phyloP scores from a whole-genome alignment of 1,140 invertebrate species.

The Drosophila melanica region DNA sequence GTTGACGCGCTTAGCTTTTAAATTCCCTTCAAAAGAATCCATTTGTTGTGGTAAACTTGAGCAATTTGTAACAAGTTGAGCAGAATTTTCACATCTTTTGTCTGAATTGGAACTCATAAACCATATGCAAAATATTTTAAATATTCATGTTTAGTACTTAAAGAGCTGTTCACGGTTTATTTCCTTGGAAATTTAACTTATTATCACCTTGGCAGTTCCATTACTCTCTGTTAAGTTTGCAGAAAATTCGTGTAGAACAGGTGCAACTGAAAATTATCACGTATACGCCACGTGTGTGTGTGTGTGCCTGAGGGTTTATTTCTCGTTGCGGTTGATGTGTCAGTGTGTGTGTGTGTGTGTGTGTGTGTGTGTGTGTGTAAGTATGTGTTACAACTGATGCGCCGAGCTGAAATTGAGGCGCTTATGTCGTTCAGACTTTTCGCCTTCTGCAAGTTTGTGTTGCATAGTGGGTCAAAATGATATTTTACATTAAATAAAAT shows the following conservation, averaged over 20 bases:
- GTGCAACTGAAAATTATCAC: slow-evolving; percentile 26
- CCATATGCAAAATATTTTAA: background rate
- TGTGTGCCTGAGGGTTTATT: background rate
- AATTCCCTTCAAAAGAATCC: background rate
- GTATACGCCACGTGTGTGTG: slow-evolving; percentile 9
- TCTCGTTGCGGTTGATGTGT: background rate
- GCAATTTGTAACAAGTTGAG: background rate
- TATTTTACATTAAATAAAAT: background rate
- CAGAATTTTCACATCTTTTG: background rate
- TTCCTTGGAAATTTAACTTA: background rate
- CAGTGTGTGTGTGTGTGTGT: background rate
- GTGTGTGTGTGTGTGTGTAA: background rate
- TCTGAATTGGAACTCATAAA: background rate
- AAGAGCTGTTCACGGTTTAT: background rate
- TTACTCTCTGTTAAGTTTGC: slow-evolving; percentile 18
- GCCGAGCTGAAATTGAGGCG: slow-evolving; percentile 11
- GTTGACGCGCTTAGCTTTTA: background rate
- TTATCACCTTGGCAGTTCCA: slow-evolving; percentile 9
- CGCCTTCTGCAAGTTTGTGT: background rate
- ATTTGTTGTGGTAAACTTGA: background rate
- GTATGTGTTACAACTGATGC: slow-evolving; percentile 16
- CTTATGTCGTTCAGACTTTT: slow-evolving; percentile 20
- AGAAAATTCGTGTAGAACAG: slow-evolving; percentile 15
- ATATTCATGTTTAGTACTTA: background rate
- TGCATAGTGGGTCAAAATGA: slow-evolving; percentile 6